Conservation (phyloP, 2,113 vertebrate genomes). For the Pachyramphus minor region DNA sequence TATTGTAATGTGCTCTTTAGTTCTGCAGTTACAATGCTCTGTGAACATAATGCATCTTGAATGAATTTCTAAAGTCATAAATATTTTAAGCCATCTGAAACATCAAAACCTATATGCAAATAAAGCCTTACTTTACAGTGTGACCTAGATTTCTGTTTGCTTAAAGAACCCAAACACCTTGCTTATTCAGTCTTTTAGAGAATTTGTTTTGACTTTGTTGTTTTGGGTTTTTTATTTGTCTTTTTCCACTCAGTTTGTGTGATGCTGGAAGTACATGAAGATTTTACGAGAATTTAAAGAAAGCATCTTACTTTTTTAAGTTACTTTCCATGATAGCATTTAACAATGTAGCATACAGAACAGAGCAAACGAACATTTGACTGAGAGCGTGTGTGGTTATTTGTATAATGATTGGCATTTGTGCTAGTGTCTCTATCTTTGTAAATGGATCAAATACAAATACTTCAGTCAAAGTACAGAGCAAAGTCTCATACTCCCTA, state of each 20-base stretch:
- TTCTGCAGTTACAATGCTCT: not conserved
- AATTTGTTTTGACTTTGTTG: not conserved
- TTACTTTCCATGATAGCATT: not conserved
- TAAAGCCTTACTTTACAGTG: not conserved
- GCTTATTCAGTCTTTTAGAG: not conserved
- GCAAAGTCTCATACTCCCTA: not conserved
- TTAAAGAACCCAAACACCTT: not conserved
- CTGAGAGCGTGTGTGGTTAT: not conserved
- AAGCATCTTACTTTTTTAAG: not conserved
- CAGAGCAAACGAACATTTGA: not conserved
- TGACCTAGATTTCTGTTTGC: slow-evolving; percentile 6
- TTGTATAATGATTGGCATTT: not conserved
- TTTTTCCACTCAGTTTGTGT: not conserved
- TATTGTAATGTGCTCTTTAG: not conserved
- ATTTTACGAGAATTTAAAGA: not conserved
- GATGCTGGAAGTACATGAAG: not conserved
- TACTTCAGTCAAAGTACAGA: not conserved
- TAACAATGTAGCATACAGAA: not conserved
- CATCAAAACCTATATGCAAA: not conserved
- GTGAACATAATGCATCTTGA: not conserved
- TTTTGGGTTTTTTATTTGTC: not conserved
- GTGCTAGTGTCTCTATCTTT: not conserved
- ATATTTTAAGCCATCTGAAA: slow-evolving; percentile 22
- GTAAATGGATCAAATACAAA: not conserved
- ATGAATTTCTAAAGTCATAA: not conserved